Conservation (phyloP, 2,888 invertebrate genomes). For the Eilema sororculum region DNA sequence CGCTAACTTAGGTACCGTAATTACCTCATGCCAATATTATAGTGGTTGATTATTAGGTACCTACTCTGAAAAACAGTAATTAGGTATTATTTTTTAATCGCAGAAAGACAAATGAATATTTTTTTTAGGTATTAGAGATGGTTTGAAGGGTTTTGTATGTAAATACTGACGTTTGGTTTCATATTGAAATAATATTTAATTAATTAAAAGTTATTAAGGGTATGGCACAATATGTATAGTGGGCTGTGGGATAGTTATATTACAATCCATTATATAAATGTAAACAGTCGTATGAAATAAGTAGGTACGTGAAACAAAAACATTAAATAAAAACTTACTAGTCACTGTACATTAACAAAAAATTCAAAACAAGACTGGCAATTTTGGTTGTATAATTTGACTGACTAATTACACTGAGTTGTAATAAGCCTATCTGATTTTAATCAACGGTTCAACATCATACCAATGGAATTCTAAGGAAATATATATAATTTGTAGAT, state of each 20-base stretch:
- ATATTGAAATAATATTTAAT: no score
- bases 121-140: no score
- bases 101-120: no score
- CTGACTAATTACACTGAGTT: background rate
- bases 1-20: no score
- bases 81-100: no score
- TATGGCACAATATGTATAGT: no score
- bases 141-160: no score
- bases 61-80: no score
- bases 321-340: background rate
- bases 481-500: background rate
- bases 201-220: background rate
- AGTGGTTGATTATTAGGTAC: no score
- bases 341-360: conserved; percentile 3
- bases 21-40: no score
- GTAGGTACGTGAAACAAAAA: conserved; percentile 2
- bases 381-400: conserved; percentile 8
- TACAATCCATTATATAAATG: background rate
- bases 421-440: conserved; percentile 6
- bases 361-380: conserved; percentile 8
- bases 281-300: background rate
- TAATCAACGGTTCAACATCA: conserved; percentile 2
- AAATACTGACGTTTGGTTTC: background rate
- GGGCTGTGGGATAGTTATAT: no score
- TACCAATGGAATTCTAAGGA: background rate